Conservation (phyloP, 2,113 vertebrate species). For the Thamnaconus septentrionalis region DNA sequence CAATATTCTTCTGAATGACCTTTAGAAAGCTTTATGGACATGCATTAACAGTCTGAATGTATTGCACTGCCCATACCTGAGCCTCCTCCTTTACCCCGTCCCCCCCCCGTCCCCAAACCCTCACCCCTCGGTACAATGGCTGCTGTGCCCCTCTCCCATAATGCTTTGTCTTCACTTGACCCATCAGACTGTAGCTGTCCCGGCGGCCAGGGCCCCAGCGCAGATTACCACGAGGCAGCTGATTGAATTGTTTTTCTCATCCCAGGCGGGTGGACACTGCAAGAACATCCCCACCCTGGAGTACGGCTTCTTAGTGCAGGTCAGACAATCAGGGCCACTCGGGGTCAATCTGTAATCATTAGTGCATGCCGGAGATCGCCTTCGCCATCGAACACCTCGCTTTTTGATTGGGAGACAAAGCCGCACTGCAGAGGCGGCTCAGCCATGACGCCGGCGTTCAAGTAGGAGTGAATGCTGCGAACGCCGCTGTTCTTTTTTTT, state of each 20-base stretch:
- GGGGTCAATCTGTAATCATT: slow-evolving; percentile 8
- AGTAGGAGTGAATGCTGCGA: slow-evolving; percentile 27
- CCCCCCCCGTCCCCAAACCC: slow-evolving; percentile 50
- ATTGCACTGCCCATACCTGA: slow-evolving; percentile 20
- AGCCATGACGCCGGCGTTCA: not conserved
- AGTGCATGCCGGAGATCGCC: too few species aligned
- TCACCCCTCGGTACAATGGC: slow-evolving; percentile 48
- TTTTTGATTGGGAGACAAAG: not conserved
- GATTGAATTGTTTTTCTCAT: slow-evolving; percentile 84
- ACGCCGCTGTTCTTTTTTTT: slow-evolving; percentile 34
- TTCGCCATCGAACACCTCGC: not conserved
- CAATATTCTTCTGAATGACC: too few species aligned
- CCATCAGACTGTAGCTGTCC: slow-evolving; percentile 84
- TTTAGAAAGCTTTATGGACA: too few species aligned
- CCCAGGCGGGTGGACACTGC: slow-evolving; percentile 95
- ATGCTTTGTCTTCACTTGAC: slow-evolving; percentile 83
- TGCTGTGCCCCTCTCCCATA: slow-evolving; percentile 75
- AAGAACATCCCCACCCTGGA: slow-evolving; percentile 98
- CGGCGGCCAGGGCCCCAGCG: slow-evolving; percentile 82
- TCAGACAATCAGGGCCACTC: slow-evolving; percentile 35
- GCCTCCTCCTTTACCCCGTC: slow-evolving; percentile 31
- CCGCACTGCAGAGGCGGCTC: too few species aligned
- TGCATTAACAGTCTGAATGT: too few species aligned
- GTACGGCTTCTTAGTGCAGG: slow-evolving; percentile 98
- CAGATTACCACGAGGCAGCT: slow-evolving; percentile 87